These are phyloP conservation scores for Scortum barcoo DNA, from an alignment of 2,113 vertebrate genomes.

Conservation along the genomic window DNA sequence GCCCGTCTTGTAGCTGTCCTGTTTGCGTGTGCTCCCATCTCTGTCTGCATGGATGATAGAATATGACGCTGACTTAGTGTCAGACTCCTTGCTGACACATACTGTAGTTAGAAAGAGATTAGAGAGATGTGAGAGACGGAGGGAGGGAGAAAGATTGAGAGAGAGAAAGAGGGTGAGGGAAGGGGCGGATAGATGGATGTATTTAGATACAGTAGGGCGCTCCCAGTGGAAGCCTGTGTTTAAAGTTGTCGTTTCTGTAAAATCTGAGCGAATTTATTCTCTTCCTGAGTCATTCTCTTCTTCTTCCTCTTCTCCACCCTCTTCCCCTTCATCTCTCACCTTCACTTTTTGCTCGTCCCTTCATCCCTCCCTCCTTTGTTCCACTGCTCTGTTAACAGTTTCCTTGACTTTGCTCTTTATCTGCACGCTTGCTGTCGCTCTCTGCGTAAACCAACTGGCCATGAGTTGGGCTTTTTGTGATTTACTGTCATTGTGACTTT, in stretches of 20 bases:
- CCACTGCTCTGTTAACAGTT: background rate
- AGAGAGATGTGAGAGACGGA: slow-evolving; percentile 47
- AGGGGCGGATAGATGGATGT: slow-evolving; percentile 46
- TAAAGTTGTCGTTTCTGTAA: slow-evolving; percentile 31
- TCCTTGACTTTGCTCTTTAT: slow-evolving; percentile 18
- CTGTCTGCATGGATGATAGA: slow-evolving; percentile 73
- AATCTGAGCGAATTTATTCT: slow-evolving; percentile 27
- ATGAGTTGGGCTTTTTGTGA: slow-evolving; percentile 13
- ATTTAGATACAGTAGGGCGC: slow-evolving; percentile 30
- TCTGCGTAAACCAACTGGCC: slow-evolving; percentile 17
- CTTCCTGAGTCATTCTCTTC: slow-evolving; percentile 1
- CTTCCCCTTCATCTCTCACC: slow-evolving; percentile 16
- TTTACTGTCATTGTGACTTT: slow-evolving; percentile 42
- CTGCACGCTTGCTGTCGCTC: slow-evolving; percentile 19
- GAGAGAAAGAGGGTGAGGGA: background rate
- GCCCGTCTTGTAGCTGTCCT: slow-evolving; percentile 73
- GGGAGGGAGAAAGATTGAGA: background rate
- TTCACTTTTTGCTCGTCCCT: slow-evolving; percentile 1
- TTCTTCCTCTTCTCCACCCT: slow-evolving; percentile 9
- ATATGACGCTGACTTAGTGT: slow-evolving; percentile 74
- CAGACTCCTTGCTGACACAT: slow-evolving; percentile 66
- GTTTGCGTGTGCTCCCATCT: slow-evolving; percentile 59
- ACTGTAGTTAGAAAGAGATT: slow-evolving; percentile 64
- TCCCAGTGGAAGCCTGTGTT: slow-evolving; percentile 20
- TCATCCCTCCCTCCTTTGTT: slow-evolving; percentile 31